phyloP scores from a whole-genome alignment of 1,140 invertebrate genomes.

The Ericerus pela region DNA sequence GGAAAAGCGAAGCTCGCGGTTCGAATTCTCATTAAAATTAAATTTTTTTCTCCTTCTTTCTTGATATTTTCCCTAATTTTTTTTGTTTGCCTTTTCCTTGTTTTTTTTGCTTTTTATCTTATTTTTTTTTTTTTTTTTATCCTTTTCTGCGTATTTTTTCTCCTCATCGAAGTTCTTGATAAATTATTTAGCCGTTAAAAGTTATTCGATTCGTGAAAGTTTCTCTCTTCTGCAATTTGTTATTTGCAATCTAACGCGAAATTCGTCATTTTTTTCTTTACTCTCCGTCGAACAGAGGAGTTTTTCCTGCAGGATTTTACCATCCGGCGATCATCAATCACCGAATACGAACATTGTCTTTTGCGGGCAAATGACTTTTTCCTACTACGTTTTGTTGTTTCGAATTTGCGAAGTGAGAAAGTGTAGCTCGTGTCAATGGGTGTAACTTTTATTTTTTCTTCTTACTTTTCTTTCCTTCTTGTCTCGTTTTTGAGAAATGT shows the following conservation, averaged over 20 bases:
- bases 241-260: not conserved
- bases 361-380: conserved; percentile 4
- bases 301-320: too few species aligned
- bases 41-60: not conserved
- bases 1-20: too few species aligned
- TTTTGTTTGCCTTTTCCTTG: not conserved
- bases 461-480: too few species aligned
- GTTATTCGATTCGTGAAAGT: not conserved
- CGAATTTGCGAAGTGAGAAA: too few species aligned
- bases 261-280: not conserved
- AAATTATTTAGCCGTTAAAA: conserved; percentile 7
- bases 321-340: not conserved
- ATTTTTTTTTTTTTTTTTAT: too few species aligned
- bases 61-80: not conserved
- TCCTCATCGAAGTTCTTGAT: too few species aligned
- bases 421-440: too few species aligned
- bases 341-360: not conserved
- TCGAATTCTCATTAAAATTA: conserved; percentile 7
- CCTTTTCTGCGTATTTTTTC: too few species aligned
- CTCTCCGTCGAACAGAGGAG: not conserved
- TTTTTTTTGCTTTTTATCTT: too few species aligned
- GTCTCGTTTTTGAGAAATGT: too few species aligned
- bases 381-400: too few species aligned
- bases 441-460: too few species aligned
- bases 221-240: conserved; percentile 5